Percentiles rank a stretch among this genome's conserved stretches.
Evolutionary conservation across 2,888 invertebrate genomes (phyloP).

Genomic region (Caenorhabditis angaria): DNA sequence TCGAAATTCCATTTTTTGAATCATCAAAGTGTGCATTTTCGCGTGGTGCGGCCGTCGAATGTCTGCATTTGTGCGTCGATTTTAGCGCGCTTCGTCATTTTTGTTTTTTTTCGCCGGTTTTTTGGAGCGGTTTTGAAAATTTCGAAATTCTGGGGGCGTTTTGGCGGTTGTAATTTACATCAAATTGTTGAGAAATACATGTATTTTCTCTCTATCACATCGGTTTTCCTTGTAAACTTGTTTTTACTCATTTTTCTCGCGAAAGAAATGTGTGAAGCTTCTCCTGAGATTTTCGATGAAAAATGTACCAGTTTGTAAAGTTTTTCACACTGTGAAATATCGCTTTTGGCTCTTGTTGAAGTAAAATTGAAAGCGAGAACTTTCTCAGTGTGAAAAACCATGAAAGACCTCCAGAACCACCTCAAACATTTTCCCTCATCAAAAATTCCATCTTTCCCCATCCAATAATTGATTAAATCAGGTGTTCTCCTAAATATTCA

Average conservation of each 20-base stretch:
- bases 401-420: too few relatives aligned
- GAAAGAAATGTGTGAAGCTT: too few relatives aligned
- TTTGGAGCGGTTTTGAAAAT: neutral
- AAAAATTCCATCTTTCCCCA: neutral
- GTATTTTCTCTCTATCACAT: too few relatives aligned
- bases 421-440: neutral
- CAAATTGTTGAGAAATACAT: neutral
- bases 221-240: too few relatives aligned
- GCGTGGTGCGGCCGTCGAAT: neutral
- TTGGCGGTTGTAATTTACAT: neutral
- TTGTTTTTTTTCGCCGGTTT: slow-evolving; percentile 30
- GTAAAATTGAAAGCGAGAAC: too few relatives aligned
- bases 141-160: slow-evolving; percentile 3
- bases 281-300: too few relatives aligned
- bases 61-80: slow-evolving; percentile 25
- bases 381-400: too few relatives aligned
- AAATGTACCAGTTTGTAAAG: too few relatives aligned
- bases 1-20: neutral
- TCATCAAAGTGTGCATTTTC: neutral
- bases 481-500: neutral
- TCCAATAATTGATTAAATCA: slow-evolving; percentile 4
- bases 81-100: slow-evolving; percentile 9
- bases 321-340: too few relatives aligned
- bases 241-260: too few relatives aligned
- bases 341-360: slow-evolving; percentile 3